phyloP scores from a whole-genome alignment of 1,140 invertebrate species.

The Zaprionus nigranus region DNA sequence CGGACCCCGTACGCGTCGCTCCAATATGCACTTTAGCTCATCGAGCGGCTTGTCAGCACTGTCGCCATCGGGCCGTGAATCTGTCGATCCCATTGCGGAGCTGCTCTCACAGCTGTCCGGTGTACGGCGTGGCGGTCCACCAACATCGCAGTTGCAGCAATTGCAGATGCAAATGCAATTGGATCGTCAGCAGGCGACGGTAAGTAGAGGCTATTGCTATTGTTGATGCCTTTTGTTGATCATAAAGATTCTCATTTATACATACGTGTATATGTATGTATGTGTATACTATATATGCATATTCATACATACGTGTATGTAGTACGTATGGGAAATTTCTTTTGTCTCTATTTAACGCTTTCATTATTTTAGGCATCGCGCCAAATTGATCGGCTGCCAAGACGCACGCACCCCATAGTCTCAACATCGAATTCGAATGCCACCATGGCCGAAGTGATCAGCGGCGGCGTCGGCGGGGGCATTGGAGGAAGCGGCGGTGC shows the following conservation, averaged over 20 bases:
- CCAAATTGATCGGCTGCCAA: slow-evolving; percentile 93
- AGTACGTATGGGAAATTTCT: slow-evolving; percentile 38
- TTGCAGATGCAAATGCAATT: slow-evolving; percentile 95
- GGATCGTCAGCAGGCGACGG: slow-evolving; percentile 93
- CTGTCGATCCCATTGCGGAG: slow-evolving; percentile 97
- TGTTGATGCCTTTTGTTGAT: slow-evolving; percentile 39
- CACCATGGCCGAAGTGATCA: slow-evolving; percentile 82
- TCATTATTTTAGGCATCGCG: slow-evolving; percentile 88
- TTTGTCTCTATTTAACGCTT: slow-evolving; percentile 51
- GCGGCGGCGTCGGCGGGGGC: slow-evolving; percentile 58
- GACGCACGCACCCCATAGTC: slow-evolving; percentile 86
- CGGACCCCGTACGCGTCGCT: slow-evolving; percentile 90
- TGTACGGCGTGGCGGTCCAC: slow-evolving; percentile 90
- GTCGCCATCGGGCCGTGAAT: slow-evolving; percentile 94
- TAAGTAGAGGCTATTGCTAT: slow-evolving; percentile 77
- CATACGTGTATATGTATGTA: slow-evolving; percentile 23
- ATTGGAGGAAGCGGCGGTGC: slow-evolving; percentile 58
- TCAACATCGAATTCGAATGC: slow-evolving; percentile 84
- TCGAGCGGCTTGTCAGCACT: slow-evolving; percentile 91
- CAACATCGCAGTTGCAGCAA: slow-evolving; percentile 93
- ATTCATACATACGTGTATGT: not conserved
- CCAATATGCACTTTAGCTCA: slow-evolving; percentile 96
- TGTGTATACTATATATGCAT: slow-evolving; percentile 2
- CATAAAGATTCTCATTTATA: not conserved
- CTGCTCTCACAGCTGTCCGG: slow-evolving; percentile 96